Evolutionary conservation across 2,797 vertebrate species (phyloP).

Genomic region (Aulostomus chinensis): DNA sequence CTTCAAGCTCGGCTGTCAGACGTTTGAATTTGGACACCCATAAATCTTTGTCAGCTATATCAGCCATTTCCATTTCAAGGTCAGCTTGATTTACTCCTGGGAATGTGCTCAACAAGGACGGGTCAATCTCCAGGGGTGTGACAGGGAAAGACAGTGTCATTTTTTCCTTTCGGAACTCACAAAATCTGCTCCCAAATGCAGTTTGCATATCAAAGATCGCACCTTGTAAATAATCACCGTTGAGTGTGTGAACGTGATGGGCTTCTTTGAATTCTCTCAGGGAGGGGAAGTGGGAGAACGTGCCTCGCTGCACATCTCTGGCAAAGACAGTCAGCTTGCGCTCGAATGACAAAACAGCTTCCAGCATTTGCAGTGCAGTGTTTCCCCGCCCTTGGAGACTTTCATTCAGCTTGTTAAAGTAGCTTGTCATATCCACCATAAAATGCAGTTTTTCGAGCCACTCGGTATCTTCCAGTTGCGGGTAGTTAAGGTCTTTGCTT

Average conservation of each 20-base stretch:
- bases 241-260: slow-evolving; percentile 4
- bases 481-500: slow-evolving; percentile 21
- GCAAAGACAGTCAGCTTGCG: slow-evolving; percentile 39
- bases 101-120: slow-evolving; percentile 5
- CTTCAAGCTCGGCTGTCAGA: slow-evolving; percentile 11
- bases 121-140: slow-evolving; percentile 10
- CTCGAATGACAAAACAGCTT: slow-evolving; percentile 30
- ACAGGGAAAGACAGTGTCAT: slow-evolving; percentile 2
- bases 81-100: slow-evolving; percentile 9
- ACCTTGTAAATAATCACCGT: slow-evolving; percentile 17
- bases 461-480: slow-evolving; percentile 20
- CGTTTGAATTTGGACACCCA: slow-evolving; percentile 27
- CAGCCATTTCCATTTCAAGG: slow-evolving; percentile 17
- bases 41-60: slow-evolving; percentile 11
- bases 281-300: slow-evolving; percentile 21
- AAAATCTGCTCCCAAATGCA: slow-evolving; percentile 8
- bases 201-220: slow-evolving; percentile 12
- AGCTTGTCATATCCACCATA: slow-evolving; percentile 35
- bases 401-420: too few relatives aligned
- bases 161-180: slow-evolving; percentile 17
- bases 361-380: slow-evolving; percentile 20
- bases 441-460: slow-evolving; percentile 33
- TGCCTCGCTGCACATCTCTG: slow-evolving; percentile 24
- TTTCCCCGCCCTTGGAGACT: slow-evolving; percentile 25
- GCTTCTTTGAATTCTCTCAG: slow-evolving; percentile 26